Evolutionary conservation across 2,888 invertebrate species (phyloP), one percentile per base, ranked within the genome.

Genomic region (Geophilus truncorum): DNA sequence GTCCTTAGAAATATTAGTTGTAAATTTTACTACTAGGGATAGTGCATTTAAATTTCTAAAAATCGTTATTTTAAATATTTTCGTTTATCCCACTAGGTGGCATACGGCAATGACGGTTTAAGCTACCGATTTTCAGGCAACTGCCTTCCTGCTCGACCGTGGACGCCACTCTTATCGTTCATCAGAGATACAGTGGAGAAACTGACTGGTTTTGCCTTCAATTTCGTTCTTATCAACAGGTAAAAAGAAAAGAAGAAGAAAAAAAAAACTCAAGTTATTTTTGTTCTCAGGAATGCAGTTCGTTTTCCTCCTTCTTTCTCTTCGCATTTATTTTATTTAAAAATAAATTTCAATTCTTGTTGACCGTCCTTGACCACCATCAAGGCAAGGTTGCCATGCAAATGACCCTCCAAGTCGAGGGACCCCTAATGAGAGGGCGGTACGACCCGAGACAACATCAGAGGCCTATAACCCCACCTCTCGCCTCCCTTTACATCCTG

Each of bases 181-280:
- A 84, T 92, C 15, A 87, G 90, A 82, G 87, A 91, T 81, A 86
- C 89, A 28, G 86, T 92, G 1, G 85, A 86, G 57, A 84, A 85
- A 57, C 84, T 90, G 0, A 90, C 90, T 77, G 90, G 90, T 21
- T 87, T 90, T 80, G 85, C 88, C 78, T 93, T 91, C 85, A 91
- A 93, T 86, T 92, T 92, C 85, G 90, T 90, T 6, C 85, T 92
- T 30, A 89, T 93, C 0, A 93, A 92, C 85, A 91, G 90, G 92
- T 92, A 83, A 12, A 10, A 0, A 21, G 15, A 51, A 51, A 34
- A 36, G n/a, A n/a, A n/a, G n/a, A n/a, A n/a, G n/a, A n/a, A n/a
- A n/a, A n/a, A n/a, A n/a, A n/a, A n/a, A n/a, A 23, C n/a, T 0
- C 10, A 6, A 23, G 23, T 62, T 62, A 62, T 62, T 62, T 62